Base-by-base conservation (phyloP, 2,888 invertebrate genomes). In the Zaprionus bogoriensis region DNA sequence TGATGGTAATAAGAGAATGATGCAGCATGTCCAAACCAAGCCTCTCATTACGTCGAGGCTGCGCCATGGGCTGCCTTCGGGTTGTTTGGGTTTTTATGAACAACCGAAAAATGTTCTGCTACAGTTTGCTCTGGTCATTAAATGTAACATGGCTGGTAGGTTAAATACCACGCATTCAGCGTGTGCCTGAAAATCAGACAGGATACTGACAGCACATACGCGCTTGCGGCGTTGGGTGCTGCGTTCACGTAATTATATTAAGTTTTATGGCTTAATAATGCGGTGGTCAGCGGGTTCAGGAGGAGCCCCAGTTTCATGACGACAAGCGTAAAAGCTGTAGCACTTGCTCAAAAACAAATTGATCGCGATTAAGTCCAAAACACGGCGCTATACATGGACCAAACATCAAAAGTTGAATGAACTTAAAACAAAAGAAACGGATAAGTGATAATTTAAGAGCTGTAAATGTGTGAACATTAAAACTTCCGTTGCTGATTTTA, bases 211-310 rank as follows among this genome's bases (percentile, higher is more conserved):
- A 67, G 55, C 45, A 55, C 44, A 53, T 48, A 50, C 20, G 39
- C n/a, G 59, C 74, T 52, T 55, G 51, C 61, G 82, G 82, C 82
- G 73, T 75, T 75, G 65, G 62, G 53, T 58, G 62, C 69, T 70
- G 52, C 85, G 85, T 82, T 82, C 87, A 87, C 73, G 87, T 85
- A 87, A 84, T 85, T 84, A 87, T 81, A 87, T 81, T 72, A 76
- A 86, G 79, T 79, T 83, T 86, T 84, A 86, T 87, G 76, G 88
- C 88, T 86, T 79, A 87, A 86, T 88, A 86, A 72, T 68, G 78
- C 58, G 65, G 66, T 67, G 66, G 68, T 57, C 53, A 58, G 53
- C 38, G 46, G 25, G 61, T 10, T 25, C 50, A 44, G 59, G 20
- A 54, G 38, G 36, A 50, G 55, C 51, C 48, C 44, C 38, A 60